These are phyloP conservation scores for Gadopsis marmoratus DNA, from an alignment of 2,797 vertebrate species.

Conservation along the genomic window DNA sequence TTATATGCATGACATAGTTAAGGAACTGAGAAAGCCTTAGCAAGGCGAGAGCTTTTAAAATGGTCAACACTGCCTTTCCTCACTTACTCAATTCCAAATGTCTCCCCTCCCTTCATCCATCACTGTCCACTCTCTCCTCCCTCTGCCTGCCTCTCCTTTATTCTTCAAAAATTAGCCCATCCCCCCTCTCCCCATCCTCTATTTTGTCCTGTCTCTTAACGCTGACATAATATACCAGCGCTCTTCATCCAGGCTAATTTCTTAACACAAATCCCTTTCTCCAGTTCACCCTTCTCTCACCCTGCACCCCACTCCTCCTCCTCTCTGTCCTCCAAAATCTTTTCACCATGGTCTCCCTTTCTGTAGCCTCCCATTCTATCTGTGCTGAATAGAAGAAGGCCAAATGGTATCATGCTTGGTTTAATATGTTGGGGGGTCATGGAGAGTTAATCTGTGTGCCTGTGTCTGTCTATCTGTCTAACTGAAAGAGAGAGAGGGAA, in stretches of 20 bases:
- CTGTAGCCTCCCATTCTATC: slow-evolving; percentile 59
- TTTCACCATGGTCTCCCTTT: slow-evolving; percentile 61
- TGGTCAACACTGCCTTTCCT: slow-evolving; percentile 62
- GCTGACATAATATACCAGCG: slow-evolving; percentile 84
- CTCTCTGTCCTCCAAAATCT: slow-evolving; percentile 53
- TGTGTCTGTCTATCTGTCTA: slow-evolving; percentile 18
- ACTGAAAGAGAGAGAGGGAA: background rate
- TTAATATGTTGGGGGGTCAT: slow-evolving; percentile 67
- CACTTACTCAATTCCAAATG: slow-evolving; percentile 59
- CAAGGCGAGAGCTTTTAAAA: slow-evolving; percentile 55
- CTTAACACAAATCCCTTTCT: slow-evolving; percentile 81
- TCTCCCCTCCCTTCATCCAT: slow-evolving; percentile 80
- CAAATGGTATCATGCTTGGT: slow-evolving; percentile 75
- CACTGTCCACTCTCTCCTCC: slow-evolving; percentile 82
- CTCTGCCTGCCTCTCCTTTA: slow-evolving; percentile 76
- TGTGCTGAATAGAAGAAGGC: slow-evolving; percentile 69
- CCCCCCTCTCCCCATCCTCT: slow-evolving; percentile 48
- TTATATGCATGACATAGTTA: background rate
- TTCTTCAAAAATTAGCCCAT: slow-evolving; percentile 60
- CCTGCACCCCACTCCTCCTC: slow-evolving; percentile 54
- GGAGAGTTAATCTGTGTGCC: slow-evolving; percentile 58
- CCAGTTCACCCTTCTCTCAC: slow-evolving; percentile 68
- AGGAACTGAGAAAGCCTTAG: slow-evolving; percentile 22
- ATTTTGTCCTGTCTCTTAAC: slow-evolving; percentile 72
- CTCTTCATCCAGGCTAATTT: slow-evolving; percentile 86